Base-by-base conservation (phyloP, 37 sponge, comb jelly and placozoan species). In the Agelas oroides region DNA sequence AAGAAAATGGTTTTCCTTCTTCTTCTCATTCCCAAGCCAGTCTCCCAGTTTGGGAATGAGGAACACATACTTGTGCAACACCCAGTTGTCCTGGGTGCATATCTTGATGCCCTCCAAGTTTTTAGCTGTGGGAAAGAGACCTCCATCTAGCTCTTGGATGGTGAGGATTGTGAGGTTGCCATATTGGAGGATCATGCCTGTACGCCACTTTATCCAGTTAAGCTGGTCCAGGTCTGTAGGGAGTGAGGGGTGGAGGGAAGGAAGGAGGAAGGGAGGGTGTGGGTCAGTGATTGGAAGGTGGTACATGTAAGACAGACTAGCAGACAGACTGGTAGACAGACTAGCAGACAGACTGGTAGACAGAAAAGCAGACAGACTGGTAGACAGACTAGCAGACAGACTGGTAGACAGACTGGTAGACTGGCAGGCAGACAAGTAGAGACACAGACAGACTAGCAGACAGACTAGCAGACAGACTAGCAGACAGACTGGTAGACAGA, bases 191-290 rank as follows among this genome's bases (percentile, higher is more conserved):
- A 88, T 86, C 69, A 94, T 70, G 20, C 95, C 92, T 3, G 70
- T 66, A 20, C 93, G 46, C 88, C 88, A 92, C 69, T 92, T 92
- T 35, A 88, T 80, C 93, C 93, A 92, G 53, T 27, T 84, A 70
- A 92, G 77, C 61, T 70, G 79, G 56, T 63, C 69, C 15, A 60
- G 8, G 28, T 88, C 89, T 74, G 70, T 58, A n/a, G n/a, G n/a
- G n/a, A n/a, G n/a, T n/a, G n/a, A n/a, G 59, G 38, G 5, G 36
- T 36, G 38, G 78, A 60, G 8, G 38, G 78, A 32, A 11, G 38
- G 60, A 61, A 31, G 30, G 58, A 20, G 60, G 61, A 54, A 52
- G 67, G 54, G 70, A 46, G 70, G 63, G 70, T 55, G 73, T 55
- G 75, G 54, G 84, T 53, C 46, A 72, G 46, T 46, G 46, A 46